Evolutionary conservation across 2,888 invertebrate genomes (phyloP), one percentile per base, ranked within the genome.

Genomic region (Cheilosia vernalis): DNA sequence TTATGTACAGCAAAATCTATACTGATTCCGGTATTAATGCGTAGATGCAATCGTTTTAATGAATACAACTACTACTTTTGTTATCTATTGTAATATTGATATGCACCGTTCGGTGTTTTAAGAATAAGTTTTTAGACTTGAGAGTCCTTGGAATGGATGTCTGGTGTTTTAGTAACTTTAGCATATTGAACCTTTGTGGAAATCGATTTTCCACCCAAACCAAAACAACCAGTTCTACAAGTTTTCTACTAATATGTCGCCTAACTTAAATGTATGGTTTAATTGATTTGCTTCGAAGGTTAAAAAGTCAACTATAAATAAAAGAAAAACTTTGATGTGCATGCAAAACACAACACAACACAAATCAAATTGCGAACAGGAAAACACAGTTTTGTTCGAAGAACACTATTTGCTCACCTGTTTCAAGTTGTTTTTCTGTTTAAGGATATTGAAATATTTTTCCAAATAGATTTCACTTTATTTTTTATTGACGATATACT

Each of bases 191-290:
- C 7, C 19, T 2, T 49, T 74, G 73, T 33, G 55, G 33, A 47
- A 80, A 84, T 84, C 84, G 84, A 84, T 84, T 80, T 80, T 84
- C 80, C 84, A 70, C 69, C 33, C 64, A 70, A 84, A 80, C 74
- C 69, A 74, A 74, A 74, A 80, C 84, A 84, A 84, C 80, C 64
- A 74, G 84, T 83, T 83, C 51, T 67, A 73, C 78, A 53, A 78
- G 78, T 73, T 83, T 19, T 53, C 63, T 30, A 63, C 40, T 77
- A 13, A 58, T 60, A 33, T 42, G 24, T 49, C n/a, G 15, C 33
- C 42, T 30, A 24, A 55, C 19, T 30, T 44, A 56, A 44, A 44
- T 33, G 10, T 66, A 37, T 66, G 33, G 60, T 76, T 72, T 55
- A 82, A 77, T 82, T 77, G 70, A 77, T 82, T 77, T 19, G 44